phyloP scores from a whole-genome alignment of 2,888 invertebrate genomes.

The Pterobdella sp. region DNA sequence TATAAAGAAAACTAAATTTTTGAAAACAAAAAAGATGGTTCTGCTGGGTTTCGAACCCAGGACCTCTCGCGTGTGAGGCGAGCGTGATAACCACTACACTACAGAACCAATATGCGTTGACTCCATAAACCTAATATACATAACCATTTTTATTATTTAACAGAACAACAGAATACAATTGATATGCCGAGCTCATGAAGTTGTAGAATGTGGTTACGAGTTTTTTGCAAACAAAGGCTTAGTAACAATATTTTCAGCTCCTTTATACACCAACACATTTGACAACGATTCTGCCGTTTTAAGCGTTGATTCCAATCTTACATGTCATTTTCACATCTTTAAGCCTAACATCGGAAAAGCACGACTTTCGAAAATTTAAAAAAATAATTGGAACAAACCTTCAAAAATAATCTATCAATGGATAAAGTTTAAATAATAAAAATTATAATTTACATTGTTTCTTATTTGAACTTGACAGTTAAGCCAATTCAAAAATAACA shows the following conservation, averaged over 20 bases:
- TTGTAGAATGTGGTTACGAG: slow-evolving; percentile 25
- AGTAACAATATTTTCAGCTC: slow-evolving; percentile 25
- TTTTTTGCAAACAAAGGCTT: slow-evolving; percentile 24
- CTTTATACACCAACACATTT: slow-evolving; percentile 21
- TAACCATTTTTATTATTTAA: neutral
- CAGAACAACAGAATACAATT: slow-evolving; percentile 13
- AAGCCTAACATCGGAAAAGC: no score
- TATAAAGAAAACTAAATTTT: slow-evolving; percentile 5
- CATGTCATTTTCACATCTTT: slow-evolving; percentile 17
- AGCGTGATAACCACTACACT: slow-evolving; percentile 85
- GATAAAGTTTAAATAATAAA: no score
- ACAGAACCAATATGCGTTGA: slow-evolving; percentile 51
- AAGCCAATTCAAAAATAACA: no score
- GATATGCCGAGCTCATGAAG: slow-evolving; percentile 27
- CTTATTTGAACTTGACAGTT: no score
- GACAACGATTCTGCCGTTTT: slow-evolving; percentile 25
- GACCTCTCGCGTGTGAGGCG: slow-evolving; percentile 85
- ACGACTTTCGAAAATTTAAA: no score
- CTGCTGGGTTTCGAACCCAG: slow-evolving; percentile 82
- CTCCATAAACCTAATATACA: neutral
- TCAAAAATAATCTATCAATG: no score
- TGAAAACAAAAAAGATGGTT: slow-evolving; percentile 55
- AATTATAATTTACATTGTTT: no score
- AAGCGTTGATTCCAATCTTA: slow-evolving; percentile 19
- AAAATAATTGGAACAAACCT: no score